These are phyloP conservation scores for Autographa gamma DNA, from an alignment of 2,888 invertebrate genomes.

Conservation along the genomic window DNA sequence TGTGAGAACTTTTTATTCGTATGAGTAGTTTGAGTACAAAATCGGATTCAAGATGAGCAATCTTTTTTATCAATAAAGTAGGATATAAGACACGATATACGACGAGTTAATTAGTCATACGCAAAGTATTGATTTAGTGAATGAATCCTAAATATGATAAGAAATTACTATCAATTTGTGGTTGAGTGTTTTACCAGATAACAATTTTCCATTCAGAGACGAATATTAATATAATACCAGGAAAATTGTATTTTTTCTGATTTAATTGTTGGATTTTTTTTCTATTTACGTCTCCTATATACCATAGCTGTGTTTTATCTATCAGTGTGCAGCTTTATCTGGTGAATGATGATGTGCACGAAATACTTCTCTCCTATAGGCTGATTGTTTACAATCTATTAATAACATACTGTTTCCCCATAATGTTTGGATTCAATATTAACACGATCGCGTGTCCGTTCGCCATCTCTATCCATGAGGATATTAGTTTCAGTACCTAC, in stretches of 20 bases:
- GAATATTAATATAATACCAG: no score
- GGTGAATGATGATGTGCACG: conserved; percentile 27
- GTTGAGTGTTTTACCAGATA: no score
- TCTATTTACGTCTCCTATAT: not conserved
- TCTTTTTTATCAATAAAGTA: no score
- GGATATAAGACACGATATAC: no score
- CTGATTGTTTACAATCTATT: conserved; percentile 31
- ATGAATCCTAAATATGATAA: no score
- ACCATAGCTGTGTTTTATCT: conserved; percentile 9
- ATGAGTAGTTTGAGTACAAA: no score
- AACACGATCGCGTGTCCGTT: conserved; percentile 17
- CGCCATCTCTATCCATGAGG: conserved; percentile 13
- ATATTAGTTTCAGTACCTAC: conserved; percentile 11
- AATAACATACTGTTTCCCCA: conserved; percentile 23
- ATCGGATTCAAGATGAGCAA: no score
- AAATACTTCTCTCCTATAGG: conserved; percentile 1
- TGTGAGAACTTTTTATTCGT: no score
- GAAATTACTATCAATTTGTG: no score
- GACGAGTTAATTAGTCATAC: no score
- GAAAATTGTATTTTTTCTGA: not conserved
- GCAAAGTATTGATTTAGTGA: no score
- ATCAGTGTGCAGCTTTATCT: conserved; percentile 29
- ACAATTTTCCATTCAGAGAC: no score
- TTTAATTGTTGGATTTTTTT: not conserved
- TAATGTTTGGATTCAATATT: conserved; percentile 23